Conservation (phyloP, 2,888 invertebrate genomes). For the Acanthosoma haemorrhoidale region DNA sequence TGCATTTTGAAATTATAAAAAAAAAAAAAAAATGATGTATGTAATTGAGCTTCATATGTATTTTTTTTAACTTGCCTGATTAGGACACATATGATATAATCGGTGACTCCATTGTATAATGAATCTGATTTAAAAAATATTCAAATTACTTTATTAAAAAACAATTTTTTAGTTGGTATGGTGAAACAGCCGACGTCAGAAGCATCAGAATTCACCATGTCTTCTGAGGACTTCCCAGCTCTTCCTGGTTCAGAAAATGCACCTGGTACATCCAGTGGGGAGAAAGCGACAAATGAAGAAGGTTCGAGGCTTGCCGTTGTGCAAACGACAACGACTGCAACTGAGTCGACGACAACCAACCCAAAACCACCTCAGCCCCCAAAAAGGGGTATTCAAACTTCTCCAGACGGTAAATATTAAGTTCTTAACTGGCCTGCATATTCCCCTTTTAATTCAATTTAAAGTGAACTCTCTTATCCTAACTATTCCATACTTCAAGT, state of each 20-base stretch:
- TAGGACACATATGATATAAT: no score
- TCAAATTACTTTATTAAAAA: no score
- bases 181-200: slow-evolving; percentile 90
- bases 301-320: slow-evolving; percentile 13
- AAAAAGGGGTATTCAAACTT: slow-evolving; percentile 87
- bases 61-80: no score
- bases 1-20: no score
- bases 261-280: slow-evolving; percentile 40
- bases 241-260: slow-evolving; percentile 82
- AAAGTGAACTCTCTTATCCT: no score
- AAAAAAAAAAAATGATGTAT: no score
- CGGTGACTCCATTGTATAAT: no score
- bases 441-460: background rate
- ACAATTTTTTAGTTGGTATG: slow-evolving; percentile 77
- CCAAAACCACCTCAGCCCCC: slow-evolving; percentile 42
- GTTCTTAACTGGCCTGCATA: background rate
- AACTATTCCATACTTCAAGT: no score
- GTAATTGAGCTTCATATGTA: no score
- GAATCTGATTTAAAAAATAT: no score
- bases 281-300: slow-evolving; percentile 24
- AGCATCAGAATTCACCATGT: slow-evolving; percentile 93
- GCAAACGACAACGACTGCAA: slow-evolving; percentile 1
- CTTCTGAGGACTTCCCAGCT: slow-evolving; percentile 98
- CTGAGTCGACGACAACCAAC: slow-evolving; percentile 29
- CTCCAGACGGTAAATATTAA: slow-evolving; percentile 75